Evolutionary conservation across 2,113 vertebrate species (phyloP).

Genomic region (Emydocephalus ijimae): DNA sequence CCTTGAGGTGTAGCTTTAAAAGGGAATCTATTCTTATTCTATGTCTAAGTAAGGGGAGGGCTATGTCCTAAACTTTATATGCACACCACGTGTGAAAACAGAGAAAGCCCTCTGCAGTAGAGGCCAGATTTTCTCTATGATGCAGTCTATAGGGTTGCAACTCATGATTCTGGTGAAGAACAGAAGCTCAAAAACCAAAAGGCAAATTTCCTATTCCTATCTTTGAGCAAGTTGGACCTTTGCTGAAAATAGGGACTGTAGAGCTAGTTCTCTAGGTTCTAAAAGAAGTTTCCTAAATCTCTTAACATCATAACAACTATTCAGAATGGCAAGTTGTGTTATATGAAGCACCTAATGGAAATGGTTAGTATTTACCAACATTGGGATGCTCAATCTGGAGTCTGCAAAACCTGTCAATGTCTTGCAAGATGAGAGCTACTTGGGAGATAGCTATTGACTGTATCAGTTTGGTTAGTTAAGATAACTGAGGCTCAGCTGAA

Average conservation of each 20-base stretch:
- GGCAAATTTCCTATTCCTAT: no score
- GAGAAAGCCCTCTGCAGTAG: not conserved
- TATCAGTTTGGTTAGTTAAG: not conserved
- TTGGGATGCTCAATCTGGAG: not conserved
- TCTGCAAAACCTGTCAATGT: not conserved
- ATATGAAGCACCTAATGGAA: slow-evolving; percentile 35
- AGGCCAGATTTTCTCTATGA: no score
- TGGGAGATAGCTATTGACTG: not conserved
- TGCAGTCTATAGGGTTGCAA: not conserved
- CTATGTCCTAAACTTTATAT: not conserved
- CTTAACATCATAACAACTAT: not conserved
- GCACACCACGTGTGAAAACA: not conserved
- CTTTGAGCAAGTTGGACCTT: not conserved
- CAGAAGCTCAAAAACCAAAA: not conserved
- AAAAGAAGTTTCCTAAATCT: not conserved
- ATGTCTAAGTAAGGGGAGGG: not conserved
- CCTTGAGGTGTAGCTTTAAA: not conserved
- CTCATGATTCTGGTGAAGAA: not conserved
- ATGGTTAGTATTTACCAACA: slow-evolving; percentile 23
- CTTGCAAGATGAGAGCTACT: not conserved
- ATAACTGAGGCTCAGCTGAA: not conserved
- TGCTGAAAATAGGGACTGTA: not conserved
- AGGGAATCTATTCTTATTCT: not conserved
- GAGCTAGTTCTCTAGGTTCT: not conserved
- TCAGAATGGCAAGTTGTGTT: slow-evolving; percentile 24